phyloP scores from a whole-genome alignment of 2,113 vertebrate species.

The Melanocharis versteri region DNA sequence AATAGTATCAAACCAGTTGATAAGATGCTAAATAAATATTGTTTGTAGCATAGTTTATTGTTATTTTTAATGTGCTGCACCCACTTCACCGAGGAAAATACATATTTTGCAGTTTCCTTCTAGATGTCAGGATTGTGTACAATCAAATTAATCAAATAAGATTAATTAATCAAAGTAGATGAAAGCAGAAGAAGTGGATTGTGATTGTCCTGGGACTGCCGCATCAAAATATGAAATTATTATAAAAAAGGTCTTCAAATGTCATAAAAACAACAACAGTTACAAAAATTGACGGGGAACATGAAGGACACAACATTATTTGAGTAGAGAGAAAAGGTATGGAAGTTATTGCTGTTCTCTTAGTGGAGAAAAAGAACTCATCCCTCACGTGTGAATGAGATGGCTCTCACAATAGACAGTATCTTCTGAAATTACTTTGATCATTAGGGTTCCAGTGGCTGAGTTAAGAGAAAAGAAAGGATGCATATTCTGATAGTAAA shows the following conservation, averaged over 20 bases:
- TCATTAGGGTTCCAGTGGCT: conserved; percentile 59
- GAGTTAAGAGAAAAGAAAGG: conserved; percentile 73
- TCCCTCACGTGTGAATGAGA: conserved; percentile 51
- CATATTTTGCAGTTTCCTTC: neutral
- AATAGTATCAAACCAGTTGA: neutral
- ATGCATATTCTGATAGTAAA: conserved; percentile 60
- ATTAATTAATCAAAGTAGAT: conserved; percentile 13
- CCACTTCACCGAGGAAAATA: neutral
- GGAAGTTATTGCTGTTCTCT: conserved; percentile 48
- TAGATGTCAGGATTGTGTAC: neutral
- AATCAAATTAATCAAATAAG: conserved; percentile 22
- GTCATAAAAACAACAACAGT: neutral
- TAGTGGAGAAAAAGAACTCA: conserved; percentile 46
- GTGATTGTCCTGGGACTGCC: neutral
- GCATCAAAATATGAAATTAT: conserved; percentile 39
- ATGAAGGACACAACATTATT: conserved; percentile 39
- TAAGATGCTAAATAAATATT: neutral
- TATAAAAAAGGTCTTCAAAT: conserved; percentile 37
- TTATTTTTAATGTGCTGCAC: neutral
- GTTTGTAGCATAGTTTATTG: neutral
- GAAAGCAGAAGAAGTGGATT: conserved; percentile 7
- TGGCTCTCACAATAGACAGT: conserved; percentile 45
- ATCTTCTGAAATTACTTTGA: conserved; percentile 44
- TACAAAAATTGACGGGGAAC: conserved; percentile 39
- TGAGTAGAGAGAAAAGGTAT: conserved; percentile 12